A percentile compares a stretch with the other conserved stretches of the same genome.
Evolutionary conservation across 2,113 vertebrate species (phyloP).

Genomic region (Microcebus jonahi): DNA sequence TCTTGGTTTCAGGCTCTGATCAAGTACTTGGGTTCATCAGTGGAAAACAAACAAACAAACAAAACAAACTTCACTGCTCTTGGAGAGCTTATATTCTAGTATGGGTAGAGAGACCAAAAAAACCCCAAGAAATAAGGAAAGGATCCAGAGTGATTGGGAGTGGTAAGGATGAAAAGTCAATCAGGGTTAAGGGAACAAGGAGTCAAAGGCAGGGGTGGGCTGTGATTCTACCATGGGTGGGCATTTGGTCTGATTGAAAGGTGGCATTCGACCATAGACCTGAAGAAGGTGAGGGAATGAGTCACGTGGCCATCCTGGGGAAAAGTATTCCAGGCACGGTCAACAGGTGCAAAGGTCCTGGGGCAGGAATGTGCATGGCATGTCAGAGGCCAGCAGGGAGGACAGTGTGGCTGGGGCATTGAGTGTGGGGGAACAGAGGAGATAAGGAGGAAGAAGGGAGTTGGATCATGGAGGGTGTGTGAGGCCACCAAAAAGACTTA

Average conservation of each 20-base stretch:
- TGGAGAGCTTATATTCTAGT: not conserved
- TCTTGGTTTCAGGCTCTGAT: not conserved
- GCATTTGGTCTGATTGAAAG: not conserved
- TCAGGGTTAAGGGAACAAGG: not conserved
- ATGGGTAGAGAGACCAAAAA: not conserved
- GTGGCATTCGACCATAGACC: not conserved
- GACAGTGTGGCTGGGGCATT: not conserved
- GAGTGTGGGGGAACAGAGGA: not conserved
- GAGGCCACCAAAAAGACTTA: not conserved
- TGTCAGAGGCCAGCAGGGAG: not conserved
- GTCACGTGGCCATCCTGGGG: not conserved
- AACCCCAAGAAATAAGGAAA: not conserved
- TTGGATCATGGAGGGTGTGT: accelerated
- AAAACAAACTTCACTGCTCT: not conserved
- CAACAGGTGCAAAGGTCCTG: not conserved
- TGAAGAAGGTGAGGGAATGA: not conserved
- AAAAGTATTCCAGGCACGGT: not conserved
- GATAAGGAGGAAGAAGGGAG: not conserved
- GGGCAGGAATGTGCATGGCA: not conserved
- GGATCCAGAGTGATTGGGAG: not conserved
- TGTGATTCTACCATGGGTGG: not conserved
- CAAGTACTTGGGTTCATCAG: not conserved
- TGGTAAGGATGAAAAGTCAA: not conserved
- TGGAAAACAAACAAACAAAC: too few relatives aligned
- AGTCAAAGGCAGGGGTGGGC: accelerated